Base-by-base conservation (phyloP, 2,888 invertebrate genomes). In the Phortica magna region DNA sequence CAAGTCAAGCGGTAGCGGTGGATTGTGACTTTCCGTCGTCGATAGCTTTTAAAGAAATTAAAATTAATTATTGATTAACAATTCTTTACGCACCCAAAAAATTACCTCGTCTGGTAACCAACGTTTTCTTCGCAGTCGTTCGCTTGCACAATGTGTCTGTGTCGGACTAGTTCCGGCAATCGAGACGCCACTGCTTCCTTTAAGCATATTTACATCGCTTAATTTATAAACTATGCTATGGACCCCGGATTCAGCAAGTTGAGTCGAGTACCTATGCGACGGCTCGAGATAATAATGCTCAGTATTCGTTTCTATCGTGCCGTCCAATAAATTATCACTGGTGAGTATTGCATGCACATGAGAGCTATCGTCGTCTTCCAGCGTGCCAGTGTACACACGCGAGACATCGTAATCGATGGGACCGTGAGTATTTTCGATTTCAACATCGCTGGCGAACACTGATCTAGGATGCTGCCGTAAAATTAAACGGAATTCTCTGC, bases 311-410 rank as follows among this genome's bases (percentile, higher is more conserved):
- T 94, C 94, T 89, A 98, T 95, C 75, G 96, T 96, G 74, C 98
- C 98, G 90, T 98, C 98, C 92, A 98, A 96, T 77, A 97, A 93
- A 76, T 98, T 98, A 78, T 97, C 96, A 77, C 94, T 94, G 78
- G 97, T 97, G 85, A 98, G 94, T 86, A 98, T 93, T 59, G 98
- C 98, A 89, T 96, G 95, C 74, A 98, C 96, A 82, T 94, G 93
- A 14, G 97, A 95, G 71, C 93, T 93, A 81, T 97, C 96, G 87
- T 97, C 97, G 93, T 96, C 96, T 94, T 96, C 95, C 80, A 97
- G 93, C 83, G 94, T 94, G 82, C 97, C 97, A 65, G 94, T 94
- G 92, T 96, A 96, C 83, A 95, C 95, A 83, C 95, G 94, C 76
- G 94, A 94, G 75, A 95, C 94, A 93, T 96, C 95, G 92, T 95